phyloP scores from a whole-genome alignment of 2,888 invertebrate genomes.

The Agonopterix alstromeriana region DNA sequence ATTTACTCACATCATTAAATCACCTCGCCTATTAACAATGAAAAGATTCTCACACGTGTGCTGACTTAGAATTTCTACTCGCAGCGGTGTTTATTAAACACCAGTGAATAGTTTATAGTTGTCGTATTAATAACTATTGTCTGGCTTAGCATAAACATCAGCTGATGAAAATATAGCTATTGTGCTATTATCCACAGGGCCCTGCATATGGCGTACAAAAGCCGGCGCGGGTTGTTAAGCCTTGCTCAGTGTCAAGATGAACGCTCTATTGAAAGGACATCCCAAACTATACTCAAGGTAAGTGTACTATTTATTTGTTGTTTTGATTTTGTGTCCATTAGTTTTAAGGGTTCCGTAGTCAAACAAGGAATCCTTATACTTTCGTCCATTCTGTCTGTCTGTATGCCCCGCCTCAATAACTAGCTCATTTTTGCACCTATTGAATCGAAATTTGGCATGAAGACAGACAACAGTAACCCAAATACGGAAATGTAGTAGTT shows the following conservation, averaged over 20 bases:
- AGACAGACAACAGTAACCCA: too few species aligned
- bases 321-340: too few species aligned
- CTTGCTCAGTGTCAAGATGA: constrained; percentile 62
- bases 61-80: constrained; percentile 54
- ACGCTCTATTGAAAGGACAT: constrained; percentile 44
- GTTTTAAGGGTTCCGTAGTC: too few species aligned
- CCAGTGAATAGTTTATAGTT: constrained; percentile 55
- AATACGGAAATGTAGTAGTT: too few species aligned
- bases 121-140: constrained; percentile 68
- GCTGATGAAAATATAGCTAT: constrained; percentile 44
- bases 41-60: constrained; percentile 35
- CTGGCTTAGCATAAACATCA: constrained; percentile 50
- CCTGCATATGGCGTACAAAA: constrained; percentile 70
- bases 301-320: constrained; percentile 6
- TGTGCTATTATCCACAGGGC: constrained; percentile 54
- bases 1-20: constrained; percentile 2
- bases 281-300: constrained; percentile 66
- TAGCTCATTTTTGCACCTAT: too few species aligned
- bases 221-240: constrained; percentile 59
- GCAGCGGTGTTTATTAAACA: constrained; percentile 62
- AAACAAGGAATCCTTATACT: too few species aligned
- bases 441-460: too few species aligned
- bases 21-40: constrained; percentile 24
- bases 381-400: too few species aligned
- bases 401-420: too few species aligned